A percentile compares a stretch with the other conserved stretches of the same genome.
Conservation (phyloP, 1,140 invertebrate species). For the Drosophila novamexicana region DNA sequence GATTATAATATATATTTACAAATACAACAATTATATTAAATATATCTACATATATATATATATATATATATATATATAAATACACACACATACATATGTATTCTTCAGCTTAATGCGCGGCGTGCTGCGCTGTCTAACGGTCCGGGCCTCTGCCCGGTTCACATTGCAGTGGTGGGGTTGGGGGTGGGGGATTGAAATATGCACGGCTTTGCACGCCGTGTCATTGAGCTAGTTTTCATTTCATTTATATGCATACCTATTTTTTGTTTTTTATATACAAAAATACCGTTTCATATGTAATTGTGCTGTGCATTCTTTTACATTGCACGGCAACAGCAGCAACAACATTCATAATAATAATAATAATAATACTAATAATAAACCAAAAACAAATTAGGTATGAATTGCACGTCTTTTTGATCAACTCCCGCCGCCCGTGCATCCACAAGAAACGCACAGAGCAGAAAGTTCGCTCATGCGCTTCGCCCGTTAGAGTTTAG, state of each 20-base stretch:
- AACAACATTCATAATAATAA: slow-evolving; percentile 32
- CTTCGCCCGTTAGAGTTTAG: too few relatives aligned
- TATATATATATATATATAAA: background rate
- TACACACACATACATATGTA: slow-evolving; percentile 16
- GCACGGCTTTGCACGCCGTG: background rate
- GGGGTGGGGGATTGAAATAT: background rate
- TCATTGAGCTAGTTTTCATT: slow-evolving; percentile 18
- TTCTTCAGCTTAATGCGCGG: slow-evolving; percentile 1
- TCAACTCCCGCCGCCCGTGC: background rate
- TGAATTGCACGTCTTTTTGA: slow-evolving; percentile 24
- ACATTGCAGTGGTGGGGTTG: background rate
- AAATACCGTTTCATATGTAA: slow-evolving; percentile 43
- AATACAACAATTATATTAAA: slow-evolving; percentile 33
- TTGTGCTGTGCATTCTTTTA: slow-evolving; percentile 41
- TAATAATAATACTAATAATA: slow-evolving; percentile 8
- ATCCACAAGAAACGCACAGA: too few relatives aligned
- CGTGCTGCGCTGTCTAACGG: background rate
- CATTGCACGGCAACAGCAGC: slow-evolving; percentile 32
- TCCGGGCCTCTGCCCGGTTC: background rate
- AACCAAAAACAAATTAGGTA: slow-evolving; percentile 42
- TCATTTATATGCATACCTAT: slow-evolving; percentile 22
- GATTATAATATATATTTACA: slow-evolving; percentile 39
- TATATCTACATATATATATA: slow-evolving; percentile 9
- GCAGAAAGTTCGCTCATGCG: too few relatives aligned
- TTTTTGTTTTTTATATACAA: slow-evolving; percentile 27